phyloP scores from a whole-genome alignment of 2,888 invertebrate genomes.

The Pyrrhosoma nymphula region DNA sequence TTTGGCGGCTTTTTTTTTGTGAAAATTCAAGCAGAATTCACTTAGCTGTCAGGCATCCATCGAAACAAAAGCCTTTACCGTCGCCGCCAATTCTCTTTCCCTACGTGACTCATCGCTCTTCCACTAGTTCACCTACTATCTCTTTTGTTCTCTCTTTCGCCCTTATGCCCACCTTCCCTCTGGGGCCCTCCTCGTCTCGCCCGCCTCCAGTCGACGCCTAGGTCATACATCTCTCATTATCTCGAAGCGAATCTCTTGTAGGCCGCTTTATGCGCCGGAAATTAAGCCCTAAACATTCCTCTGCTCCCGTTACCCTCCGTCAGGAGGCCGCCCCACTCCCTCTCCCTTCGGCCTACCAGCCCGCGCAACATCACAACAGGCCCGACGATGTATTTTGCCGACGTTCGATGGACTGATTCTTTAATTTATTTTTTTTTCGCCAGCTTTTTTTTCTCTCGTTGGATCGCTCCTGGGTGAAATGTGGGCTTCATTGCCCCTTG shows the following conservation, averaged over 20 bases:
- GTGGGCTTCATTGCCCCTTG: slow-evolving; percentile 34
- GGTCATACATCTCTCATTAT: slow-evolving; percentile 42
- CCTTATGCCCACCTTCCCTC: not conserved
- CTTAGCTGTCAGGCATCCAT: no score
- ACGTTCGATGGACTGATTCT: not conserved
- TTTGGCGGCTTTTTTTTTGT: no score
- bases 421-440: not conserved
- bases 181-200: not conserved
- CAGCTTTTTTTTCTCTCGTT: not conserved
- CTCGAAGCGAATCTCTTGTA: not conserved
- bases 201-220: not conserved
- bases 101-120: not conserved
- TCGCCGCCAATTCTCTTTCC: not conserved
- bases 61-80: no score
- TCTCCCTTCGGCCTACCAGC: not conserved
- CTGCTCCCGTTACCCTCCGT: not conserved
- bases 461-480: not conserved
- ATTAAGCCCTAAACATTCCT: slow-evolving; percentile 31
- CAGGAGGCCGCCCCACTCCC: not conserved
- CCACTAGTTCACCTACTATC: not conserved
- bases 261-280: slow-evolving; percentile 45
- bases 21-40: no score
- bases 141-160: not conserved
- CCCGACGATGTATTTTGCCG: not conserved
- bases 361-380: not conserved